These are phyloP conservation scores for Aphodius sticticus DNA, from an alignment of 2,888 invertebrate genomes.

Conservation along the genomic window DNA sequence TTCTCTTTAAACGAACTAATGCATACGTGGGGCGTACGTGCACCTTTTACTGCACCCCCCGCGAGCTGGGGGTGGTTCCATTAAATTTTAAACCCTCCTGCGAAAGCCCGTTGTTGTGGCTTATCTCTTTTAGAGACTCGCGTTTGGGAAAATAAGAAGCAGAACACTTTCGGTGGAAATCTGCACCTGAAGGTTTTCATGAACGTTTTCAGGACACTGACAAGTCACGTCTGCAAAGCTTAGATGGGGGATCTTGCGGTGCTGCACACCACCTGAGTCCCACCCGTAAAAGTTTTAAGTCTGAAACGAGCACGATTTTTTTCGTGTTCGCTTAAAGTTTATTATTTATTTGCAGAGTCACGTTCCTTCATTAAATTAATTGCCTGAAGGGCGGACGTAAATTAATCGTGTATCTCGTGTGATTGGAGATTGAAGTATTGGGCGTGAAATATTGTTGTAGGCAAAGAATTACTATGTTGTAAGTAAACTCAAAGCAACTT, in stretches of 20 bases:
- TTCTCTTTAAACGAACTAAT: too few relatives aligned
- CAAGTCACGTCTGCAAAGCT: not conserved
- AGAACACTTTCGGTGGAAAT: not conserved
- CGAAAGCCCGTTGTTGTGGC: not conserved
- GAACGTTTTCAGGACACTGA: not conserved
- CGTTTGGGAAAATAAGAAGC: not conserved
- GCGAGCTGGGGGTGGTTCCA: too few relatives aligned
- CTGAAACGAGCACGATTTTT: not conserved
- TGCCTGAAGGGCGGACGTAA: not conserved
- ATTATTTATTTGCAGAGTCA: not conserved
- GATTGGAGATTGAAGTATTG: too few relatives aligned
- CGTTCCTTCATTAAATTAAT: not conserved
- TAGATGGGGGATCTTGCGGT: not conserved
- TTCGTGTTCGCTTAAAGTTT: not conserved
- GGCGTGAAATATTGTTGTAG: too few relatives aligned
- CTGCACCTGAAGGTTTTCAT: slow-evolving; percentile 4
- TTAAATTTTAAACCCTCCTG: too few relatives aligned
- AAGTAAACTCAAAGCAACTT: too few relatives aligned
- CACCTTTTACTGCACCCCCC: too few relatives aligned
- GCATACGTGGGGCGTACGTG: too few relatives aligned
- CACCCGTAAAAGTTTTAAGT: not conserved
- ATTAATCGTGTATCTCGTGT: not conserved
- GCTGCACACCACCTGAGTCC: not conserved
- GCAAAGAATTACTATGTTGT: too few relatives aligned
- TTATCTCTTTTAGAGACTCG: not conserved